These are phyloP conservation scores for Syngnathus scovelli DNA, from an alignment of 2,113 vertebrate species.

Conservation along the genomic window DNA sequence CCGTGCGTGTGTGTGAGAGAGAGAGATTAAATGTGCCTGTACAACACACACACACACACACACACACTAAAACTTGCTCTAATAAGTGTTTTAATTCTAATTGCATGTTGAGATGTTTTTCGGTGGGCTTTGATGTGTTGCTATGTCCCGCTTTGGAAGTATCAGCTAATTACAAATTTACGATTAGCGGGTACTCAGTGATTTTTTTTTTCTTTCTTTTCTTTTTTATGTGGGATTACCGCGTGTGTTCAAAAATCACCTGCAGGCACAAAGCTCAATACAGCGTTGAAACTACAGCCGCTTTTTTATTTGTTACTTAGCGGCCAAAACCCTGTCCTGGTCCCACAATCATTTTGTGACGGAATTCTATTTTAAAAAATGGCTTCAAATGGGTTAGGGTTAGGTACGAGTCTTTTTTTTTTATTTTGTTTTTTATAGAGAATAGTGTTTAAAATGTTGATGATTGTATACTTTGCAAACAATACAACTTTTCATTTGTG, in stretches of 20 bases:
- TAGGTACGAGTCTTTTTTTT: too few species aligned
- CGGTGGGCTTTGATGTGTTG: constrained; percentile 41
- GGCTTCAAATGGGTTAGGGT: neutral
- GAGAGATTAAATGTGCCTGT: neutral
- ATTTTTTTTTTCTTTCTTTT: constrained; percentile 2
- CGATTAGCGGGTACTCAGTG: constrained; percentile 21
- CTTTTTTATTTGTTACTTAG: neutral
- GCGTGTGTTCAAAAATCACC: constrained; percentile 10
- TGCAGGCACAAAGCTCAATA: constrained; percentile 9
- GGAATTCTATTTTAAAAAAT: neutral
- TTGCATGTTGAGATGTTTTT: constrained; percentile 40
- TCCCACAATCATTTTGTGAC: neutral
- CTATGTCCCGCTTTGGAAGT: constrained; percentile 23
- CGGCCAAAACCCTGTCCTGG: neutral
- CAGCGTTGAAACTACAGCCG: neutral
- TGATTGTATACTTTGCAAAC: too few species aligned
- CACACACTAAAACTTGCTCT: constrained; percentile 33
- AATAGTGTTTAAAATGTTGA: too few species aligned
- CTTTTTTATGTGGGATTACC: constrained; percentile 13
- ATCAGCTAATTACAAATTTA: constrained; percentile 38
- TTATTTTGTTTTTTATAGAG: too few species aligned
- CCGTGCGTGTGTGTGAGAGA: constrained; percentile 2
- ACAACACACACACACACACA: neutral
- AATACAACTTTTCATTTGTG: too few species aligned
- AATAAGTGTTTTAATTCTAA: constrained; percentile 48